Conservation (phyloP, 2,888 invertebrate species). For the Allophyes oxyacanthae region DNA sequence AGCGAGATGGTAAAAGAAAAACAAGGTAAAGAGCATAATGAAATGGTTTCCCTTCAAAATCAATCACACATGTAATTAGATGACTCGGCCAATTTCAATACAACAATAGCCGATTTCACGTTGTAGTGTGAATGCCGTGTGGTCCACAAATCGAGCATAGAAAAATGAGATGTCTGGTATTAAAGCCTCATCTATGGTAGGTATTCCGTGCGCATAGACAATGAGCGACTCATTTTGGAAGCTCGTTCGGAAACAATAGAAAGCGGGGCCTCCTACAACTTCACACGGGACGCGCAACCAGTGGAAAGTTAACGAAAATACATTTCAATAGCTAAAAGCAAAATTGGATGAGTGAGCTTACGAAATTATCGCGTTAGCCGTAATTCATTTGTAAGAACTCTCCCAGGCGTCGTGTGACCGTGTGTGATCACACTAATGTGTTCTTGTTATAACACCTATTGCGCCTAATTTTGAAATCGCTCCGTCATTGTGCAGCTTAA, state of each 20-base stretch:
- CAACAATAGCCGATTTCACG: constrained; percentile 75
- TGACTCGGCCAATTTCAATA: constrained; percentile 55
- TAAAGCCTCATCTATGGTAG: constrained; percentile 75
- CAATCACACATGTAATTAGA: constrained; percentile 58
- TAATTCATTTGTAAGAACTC: constrained; percentile 83
- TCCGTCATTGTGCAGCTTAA: constrained; percentile 68
- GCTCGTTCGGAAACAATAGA: constrained; percentile 78
- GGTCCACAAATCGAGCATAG: constrained; percentile 72
- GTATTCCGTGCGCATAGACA: constrained; percentile 67
- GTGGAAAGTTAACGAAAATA: constrained; percentile 87
- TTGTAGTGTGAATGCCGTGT: constrained; percentile 64
- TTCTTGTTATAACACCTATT: constrained; percentile 71
- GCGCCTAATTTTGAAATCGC: constrained; percentile 74
- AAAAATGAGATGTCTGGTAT: constrained; percentile 72
- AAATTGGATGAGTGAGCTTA: constrained; percentile 82
- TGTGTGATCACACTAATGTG: constrained; percentile 83
- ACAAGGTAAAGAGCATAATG: constrained; percentile 11
- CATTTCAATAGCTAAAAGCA: constrained; percentile 85
- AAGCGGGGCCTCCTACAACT: constrained; percentile 67
- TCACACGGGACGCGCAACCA: constrained; percentile 74
- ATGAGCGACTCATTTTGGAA: constrained; percentile 66
- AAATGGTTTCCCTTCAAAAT: constrained; percentile 42
- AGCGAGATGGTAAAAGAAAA: constrained; percentile 5
- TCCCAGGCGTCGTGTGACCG: constrained; percentile 78
- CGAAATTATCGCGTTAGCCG: constrained; percentile 84